These are phyloP conservation scores for Poeciliopsis infans DNA, from an alignment of 2,797 vertebrate genomes.

Conservation along the genomic window DNA sequence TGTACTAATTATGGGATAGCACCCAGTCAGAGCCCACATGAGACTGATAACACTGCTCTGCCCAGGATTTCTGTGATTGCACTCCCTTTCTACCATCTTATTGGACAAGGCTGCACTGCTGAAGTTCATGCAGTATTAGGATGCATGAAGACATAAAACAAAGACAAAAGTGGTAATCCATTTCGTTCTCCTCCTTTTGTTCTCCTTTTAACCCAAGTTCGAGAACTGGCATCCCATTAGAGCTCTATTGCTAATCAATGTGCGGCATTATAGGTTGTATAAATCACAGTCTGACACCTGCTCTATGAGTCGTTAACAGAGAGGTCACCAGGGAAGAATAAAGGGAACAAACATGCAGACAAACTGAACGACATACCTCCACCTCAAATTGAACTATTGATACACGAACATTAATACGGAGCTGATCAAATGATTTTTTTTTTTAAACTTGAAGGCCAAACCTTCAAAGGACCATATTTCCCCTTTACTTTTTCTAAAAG, in stretches of 20 bases:
- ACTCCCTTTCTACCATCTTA: constrained; percentile 50
- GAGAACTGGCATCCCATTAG: constrained; percentile 72
- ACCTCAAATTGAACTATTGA: constrained; percentile 38
- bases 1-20: constrained; percentile 87
- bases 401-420: constrained; percentile 31
- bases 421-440: constrained; percentile 38
- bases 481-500: constrained; percentile 30
- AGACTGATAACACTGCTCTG: constrained; percentile 78
- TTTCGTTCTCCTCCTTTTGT: constrained; percentile 20
- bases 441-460: constrained; percentile 10
- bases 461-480: constrained; percentile 14
- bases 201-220: constrained; percentile 48
- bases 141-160: constrained; percentile 45
- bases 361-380: constrained; percentile 52
- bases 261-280: constrained; percentile 79
- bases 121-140: constrained; percentile 53
- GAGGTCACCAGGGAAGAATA: constrained; percentile 65
- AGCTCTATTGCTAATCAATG: constrained; percentile 81
- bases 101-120: constrained; percentile 49
- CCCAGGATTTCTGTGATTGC: constrained; percentile 73
- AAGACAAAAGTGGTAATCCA: constrained; percentile 33
- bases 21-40: constrained; percentile 79
- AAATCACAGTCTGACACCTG: constrained; percentile 79
- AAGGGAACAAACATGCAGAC: constrained; percentile 70
- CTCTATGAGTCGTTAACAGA: constrained; percentile 76